Percentiles rank a stretch among this genome's conserved stretches.
phyloP scores from a whole-genome alignment of 2,113 vertebrate genomes.

The Pontoporia blainvillei region DNA sequence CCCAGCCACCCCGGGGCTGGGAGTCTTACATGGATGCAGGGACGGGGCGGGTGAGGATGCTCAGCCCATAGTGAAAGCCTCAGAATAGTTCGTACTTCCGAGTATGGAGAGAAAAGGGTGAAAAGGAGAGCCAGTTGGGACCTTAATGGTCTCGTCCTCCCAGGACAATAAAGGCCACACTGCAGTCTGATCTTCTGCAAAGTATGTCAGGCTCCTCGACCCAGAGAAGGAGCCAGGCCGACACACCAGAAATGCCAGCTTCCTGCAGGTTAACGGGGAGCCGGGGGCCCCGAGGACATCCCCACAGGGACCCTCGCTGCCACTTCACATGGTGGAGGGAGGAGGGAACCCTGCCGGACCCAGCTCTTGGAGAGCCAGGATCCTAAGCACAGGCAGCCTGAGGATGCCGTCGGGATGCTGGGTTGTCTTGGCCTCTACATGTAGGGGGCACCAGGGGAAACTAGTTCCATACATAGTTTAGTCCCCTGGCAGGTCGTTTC shows the following conservation, averaged over 20 bases:
- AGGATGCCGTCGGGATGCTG: not conserved
- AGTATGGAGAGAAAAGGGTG: not conserved
- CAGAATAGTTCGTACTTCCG: not conserved
- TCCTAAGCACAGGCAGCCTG: not conserved
- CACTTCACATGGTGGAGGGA: not conserved
- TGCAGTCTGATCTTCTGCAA: not conserved
- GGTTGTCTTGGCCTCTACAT: not conserved
- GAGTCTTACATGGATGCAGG: accelerated
- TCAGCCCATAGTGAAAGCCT: not conserved
- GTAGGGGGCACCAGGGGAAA: not conserved
- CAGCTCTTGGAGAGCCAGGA: not conserved
- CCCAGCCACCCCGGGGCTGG: accelerated
- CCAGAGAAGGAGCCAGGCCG: not conserved
- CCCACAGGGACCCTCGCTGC: not conserved
- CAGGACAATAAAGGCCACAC: not conserved
- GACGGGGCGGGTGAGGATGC: accelerated
- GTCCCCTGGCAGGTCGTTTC: not conserved
- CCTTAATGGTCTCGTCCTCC: not conserved
- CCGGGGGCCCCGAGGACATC: not conserved
- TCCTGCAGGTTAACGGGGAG: not conserved
- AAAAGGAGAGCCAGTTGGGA: not conserved
- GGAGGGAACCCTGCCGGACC: not conserved
- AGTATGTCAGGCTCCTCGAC: not conserved
- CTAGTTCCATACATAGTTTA: accelerated
- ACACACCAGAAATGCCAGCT: not conserved